phyloP scores from a whole-genome alignment of 1,140 invertebrate genomes.

The Drosophila athabasca region DNA sequence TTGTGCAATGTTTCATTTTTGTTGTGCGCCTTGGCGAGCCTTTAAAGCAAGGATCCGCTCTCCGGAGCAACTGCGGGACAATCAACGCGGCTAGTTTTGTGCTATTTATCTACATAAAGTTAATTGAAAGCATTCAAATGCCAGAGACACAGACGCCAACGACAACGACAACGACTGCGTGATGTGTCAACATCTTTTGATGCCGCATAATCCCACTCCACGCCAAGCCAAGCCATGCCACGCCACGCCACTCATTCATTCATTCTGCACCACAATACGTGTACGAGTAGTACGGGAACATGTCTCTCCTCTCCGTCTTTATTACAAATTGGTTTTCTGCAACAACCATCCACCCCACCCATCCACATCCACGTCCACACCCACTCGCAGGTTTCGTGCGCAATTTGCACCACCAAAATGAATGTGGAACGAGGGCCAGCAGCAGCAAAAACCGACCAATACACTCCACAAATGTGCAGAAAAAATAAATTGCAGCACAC shows the following conservation, averaged over 20 bases:
- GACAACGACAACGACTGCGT: conserved; percentile 37
- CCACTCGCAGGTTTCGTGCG: conserved; percentile 70
- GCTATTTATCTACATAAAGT: conserved; percentile 79
- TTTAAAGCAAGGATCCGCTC: conserved; percentile 42
- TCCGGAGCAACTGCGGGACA: conserved; percentile 17
- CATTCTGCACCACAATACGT: conserved; percentile 22
- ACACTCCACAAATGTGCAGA: conserved; percentile 34
- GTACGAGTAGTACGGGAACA: conserved; percentile 41
- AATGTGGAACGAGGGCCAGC: conserved; percentile 21
- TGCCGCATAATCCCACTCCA: conserved; percentile 56
- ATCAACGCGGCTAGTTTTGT: conserved; percentile 24
- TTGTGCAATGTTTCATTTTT: conserved; percentile 80
- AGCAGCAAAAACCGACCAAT: conserved; percentile 20
- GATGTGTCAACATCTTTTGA: conserved; percentile 77
- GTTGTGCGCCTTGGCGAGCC: conserved; percentile 32
- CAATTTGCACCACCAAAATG: conserved; percentile 73
- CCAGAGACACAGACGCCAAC: conserved; percentile 7
- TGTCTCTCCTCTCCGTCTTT: conserved; percentile 71
- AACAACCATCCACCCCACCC: conserved; percentile 60
- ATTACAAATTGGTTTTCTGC: conserved; percentile 82
- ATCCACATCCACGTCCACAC: conserved; percentile 11
- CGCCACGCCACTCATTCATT: not conserved
- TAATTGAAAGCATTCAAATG: conserved; percentile 80
- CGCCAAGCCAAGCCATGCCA: conserved; percentile 1
- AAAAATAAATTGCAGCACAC: conserved; percentile 49